Evolutionary conservation across 35 echinoderm and acorn worm genomes (phyloP), one percentile per base, ranked within the genome.

Genomic region (Ptychodera flava): DNA sequence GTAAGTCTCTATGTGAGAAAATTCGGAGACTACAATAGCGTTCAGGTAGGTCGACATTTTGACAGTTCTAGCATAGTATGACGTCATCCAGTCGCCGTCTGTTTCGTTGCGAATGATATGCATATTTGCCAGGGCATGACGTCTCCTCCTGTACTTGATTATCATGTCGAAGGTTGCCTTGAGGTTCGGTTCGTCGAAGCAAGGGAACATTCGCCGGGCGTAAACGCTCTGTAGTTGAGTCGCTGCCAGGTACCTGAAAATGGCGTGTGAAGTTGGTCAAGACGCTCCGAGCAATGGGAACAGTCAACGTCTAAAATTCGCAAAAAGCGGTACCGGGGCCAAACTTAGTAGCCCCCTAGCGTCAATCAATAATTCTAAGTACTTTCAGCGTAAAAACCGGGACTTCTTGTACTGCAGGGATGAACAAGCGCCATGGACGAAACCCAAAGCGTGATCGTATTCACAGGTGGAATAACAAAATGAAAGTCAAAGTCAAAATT

Each of bases 11-110:
- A 83, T 87, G 16, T 87, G 81, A 1, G 29, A 36, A 36, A 97
- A 97, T 37, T 97, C 92, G 28, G 92, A 88, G 2, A 97, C 95
- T 1, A 97, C 92, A 53, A 97, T 93, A 28, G 95, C 95, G 0
- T 93, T 78, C 76, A 97, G 87, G 36, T 97, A 97, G 0, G 95
- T 97, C 1, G 95, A 90, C 95, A 97, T 97, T 33, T 89, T 86
- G 12, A 89, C 91, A 16, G 92, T 91, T 29, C 35, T 34, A 30
- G 90, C 78, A 36, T 88, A 94, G 22, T 37, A 78, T 0, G 89
- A 87, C 81, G 35, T 36, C 0, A 31, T 33, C 88, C 88, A 93
- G 33, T 84, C 86, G 1, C 78, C 84, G 0, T 84, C 80, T 27
- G 81, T 36, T 31, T 77, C 83, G 15, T 83, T 89, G 76, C 36